Conservation (phyloP, 2,888 invertebrate genomes). For the Brachyptera putata region DNA sequence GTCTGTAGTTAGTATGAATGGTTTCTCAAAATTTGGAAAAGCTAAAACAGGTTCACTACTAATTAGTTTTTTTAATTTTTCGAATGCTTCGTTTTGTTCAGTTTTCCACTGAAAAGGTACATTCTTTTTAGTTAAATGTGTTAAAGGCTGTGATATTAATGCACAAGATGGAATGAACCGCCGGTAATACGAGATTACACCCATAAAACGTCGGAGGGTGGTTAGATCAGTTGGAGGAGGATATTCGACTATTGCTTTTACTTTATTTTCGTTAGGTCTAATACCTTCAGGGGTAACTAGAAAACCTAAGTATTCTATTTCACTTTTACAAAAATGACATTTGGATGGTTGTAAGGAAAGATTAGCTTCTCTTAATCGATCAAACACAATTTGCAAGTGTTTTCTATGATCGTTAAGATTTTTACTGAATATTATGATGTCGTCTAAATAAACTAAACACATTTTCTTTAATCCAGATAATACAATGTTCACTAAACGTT, state of each 20-base stretch:
- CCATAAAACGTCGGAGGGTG: constrained; percentile 29
- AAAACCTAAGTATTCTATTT: constrained; percentile 30
- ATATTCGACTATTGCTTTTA: constrained; percentile 26
- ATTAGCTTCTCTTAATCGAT: too few relatives aligned
- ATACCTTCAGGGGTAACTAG: constrained; percentile 28
- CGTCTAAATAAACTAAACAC: neutral
- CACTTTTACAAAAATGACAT: constrained; percentile 20
- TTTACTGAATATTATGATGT: neutral
- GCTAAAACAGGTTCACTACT: constrained; percentile 31
- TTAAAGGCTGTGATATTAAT: constrained; percentile 35
- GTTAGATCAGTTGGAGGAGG: constrained; percentile 26
- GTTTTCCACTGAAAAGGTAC: constrained; percentile 30
- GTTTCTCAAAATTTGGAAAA: constrained; percentile 28
- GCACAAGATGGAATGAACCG: constrained; percentile 37
- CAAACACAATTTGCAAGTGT: neutral
- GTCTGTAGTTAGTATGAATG: constrained; percentile 33
- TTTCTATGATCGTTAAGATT: neutral
- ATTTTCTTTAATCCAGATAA: neutral
- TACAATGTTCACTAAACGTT: neutral
- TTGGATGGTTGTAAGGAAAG: too few relatives aligned
- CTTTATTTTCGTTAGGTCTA: constrained; percentile 27
- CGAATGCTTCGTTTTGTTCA: constrained; percentile 31
- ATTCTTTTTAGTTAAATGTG: constrained; percentile 34
- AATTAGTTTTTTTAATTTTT: constrained; percentile 28
- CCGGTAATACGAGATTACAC: constrained; percentile 35